Base-by-base conservation (phyloP, 1,140 invertebrate species). In the Mya arenaria region DNA sequence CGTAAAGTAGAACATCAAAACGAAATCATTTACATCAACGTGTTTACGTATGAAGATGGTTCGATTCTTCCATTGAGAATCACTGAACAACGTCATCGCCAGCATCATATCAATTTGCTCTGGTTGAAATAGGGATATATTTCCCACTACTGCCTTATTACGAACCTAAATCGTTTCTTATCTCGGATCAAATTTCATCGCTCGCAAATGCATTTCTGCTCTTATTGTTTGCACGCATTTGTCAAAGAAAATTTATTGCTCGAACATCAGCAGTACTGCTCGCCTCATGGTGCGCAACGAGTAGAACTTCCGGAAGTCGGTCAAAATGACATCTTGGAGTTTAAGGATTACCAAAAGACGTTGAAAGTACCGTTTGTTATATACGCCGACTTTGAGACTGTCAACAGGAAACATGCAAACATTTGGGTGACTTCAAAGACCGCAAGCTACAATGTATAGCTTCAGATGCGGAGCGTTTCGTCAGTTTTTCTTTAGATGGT, bases 381-480 rank as follows among this genome's bases (percentile, higher is more conserved):
- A n/a, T n/a, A n/a, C n/a, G n/a, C n/a, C n/a, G n/a, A n/a, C n/a
- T n/a, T n/a, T n/a, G n/a, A 68, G 28, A 68, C 39, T 17, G 28
- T 44, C 39, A 41, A 44, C 15, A 41, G 5, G 19, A 71, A 71
- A 71, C 19, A 17, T 66, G 68, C 30, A 87, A 90, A 86, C 84
- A 84, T 32, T 63, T 92, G 19, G 82, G 85, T 25, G 25, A 28
- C 34, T 13, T 85, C 4, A 66, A 89, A 86, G 62, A 87, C 23
- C 85, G 80, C 4, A n/a, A 88, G 52, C 89, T 92, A 36, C 82
- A 89, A 74, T 83, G 90, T 39, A 90, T 92, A 30, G 86, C 91
- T 1, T 86, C 90, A 44, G 92, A 87, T 58, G 90, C 93, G 87
- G 93, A 93, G 79, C 86, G 60, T 66, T 83, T 79, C 56, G 83